Conservation (phyloP, 2,797 vertebrate genomes). For the Psittacula echo region DNA sequence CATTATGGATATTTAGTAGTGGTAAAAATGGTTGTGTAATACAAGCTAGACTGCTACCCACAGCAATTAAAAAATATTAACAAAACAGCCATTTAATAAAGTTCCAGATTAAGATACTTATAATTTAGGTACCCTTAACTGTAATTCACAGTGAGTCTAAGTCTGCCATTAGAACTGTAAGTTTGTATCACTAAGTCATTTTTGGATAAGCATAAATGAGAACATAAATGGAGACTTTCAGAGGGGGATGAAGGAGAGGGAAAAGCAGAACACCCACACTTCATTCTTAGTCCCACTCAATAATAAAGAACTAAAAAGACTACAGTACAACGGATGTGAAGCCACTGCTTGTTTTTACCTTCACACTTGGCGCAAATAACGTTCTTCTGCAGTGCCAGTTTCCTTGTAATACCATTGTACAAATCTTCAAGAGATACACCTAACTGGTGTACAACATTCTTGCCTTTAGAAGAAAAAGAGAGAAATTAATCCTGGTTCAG, state of each 20-base stretch:
- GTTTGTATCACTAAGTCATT: neutral
- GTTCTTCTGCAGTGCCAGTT: slow-evolving; percentile 94
- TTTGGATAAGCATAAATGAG: neutral
- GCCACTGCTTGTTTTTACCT: slow-evolving; percentile 75
- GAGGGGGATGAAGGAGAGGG: neutral
- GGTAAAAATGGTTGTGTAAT: neutral
- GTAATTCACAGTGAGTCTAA: neutral
- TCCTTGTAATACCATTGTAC: slow-evolving; percentile 91
- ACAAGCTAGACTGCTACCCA: neutral
- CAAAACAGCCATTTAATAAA: neutral
- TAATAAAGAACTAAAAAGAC: neutral
- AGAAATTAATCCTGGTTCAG: neutral
- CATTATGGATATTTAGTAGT: neutral
- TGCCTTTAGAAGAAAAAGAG: slow-evolving; percentile 78
- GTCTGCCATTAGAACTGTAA: neutral
- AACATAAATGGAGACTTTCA: neutral
- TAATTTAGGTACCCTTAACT: neutral
- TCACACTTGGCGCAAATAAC: slow-evolving; percentile 95
- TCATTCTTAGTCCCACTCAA: neutral
- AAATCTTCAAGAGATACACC: slow-evolving; percentile 90
- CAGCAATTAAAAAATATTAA: neutral
- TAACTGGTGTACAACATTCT: slow-evolving; percentile 94
- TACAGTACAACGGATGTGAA: neutral
- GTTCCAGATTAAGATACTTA: neutral
- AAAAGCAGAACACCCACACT: neutral